Conservation (phyloP, 2,888 invertebrate genomes). For the Schrankia costaestrigalis region DNA sequence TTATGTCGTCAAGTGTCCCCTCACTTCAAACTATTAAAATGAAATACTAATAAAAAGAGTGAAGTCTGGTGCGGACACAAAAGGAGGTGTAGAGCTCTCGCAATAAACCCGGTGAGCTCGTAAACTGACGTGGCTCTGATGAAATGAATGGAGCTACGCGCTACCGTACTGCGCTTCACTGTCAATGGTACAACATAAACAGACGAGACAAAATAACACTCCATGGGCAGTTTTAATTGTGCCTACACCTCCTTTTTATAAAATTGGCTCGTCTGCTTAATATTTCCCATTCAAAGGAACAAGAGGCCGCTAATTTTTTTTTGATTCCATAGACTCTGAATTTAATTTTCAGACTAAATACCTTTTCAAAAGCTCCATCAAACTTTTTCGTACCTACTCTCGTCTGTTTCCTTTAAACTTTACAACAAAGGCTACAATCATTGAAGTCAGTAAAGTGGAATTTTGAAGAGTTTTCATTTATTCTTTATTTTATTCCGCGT, state of each 20-base stretch:
- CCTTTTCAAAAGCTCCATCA: slow-evolving; percentile 27
- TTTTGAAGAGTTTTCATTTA: slow-evolving; percentile 47
- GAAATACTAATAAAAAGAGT: slow-evolving; percentile 48
- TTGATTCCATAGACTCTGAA: slow-evolving; percentile 25
- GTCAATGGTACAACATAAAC: slow-evolving; percentile 47
- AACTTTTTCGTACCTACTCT: slow-evolving; percentile 37
- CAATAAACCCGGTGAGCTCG: slow-evolving; percentile 59
- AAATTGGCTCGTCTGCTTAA: slow-evolving; percentile 31
- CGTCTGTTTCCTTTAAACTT: slow-evolving; percentile 41
- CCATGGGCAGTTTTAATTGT: slow-evolving; percentile 55
- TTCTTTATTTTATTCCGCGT: slow-evolving; percentile 46
- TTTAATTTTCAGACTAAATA: slow-evolving; percentile 27
- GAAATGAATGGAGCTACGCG: slow-evolving; percentile 50
- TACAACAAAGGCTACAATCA: slow-evolving; percentile 50
- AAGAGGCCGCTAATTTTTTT: slow-evolving; percentile 35
- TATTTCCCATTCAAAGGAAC: slow-evolving; percentile 32
- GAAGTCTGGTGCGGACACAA: slow-evolving; percentile 51
- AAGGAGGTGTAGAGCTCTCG: slow-evolving; percentile 57
- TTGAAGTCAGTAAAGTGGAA: slow-evolving; percentile 48
- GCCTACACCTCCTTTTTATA: slow-evolving; percentile 41
- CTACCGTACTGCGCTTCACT: slow-evolving; percentile 34
- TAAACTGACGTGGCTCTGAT: slow-evolving; percentile 56
- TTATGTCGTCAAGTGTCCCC: slow-evolving; percentile 26
- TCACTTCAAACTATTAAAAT: slow-evolving; percentile 51
- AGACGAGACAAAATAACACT: slow-evolving; percentile 40